Conservation (phyloP, 2,113 vertebrate genomes). For the Melanostigma gelatinosum region DNA sequence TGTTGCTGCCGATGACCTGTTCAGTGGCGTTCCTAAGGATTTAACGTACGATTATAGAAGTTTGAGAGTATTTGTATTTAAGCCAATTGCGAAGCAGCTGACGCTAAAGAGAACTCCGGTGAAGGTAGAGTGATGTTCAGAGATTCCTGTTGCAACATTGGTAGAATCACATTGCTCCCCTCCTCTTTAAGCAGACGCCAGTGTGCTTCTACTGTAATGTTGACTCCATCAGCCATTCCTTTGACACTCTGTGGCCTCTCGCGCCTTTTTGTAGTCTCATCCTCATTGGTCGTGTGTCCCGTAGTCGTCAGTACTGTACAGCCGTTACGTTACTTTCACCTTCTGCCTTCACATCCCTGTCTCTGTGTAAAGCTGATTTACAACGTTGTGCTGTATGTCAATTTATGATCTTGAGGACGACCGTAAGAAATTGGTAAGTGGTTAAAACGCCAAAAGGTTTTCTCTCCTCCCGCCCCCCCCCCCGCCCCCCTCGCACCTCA, state of each 20-base stretch:
- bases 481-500: not conserved
- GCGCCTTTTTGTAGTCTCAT: slow-evolving; percentile 36
- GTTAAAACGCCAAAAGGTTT: slow-evolving; percentile 24
- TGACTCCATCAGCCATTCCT: slow-evolving; percentile 60
- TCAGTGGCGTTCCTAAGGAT: not conserved
- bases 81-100: slow-evolving; percentile 31
- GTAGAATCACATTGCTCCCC: slow-evolving; percentile 74
- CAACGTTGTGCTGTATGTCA: slow-evolving; percentile 24
- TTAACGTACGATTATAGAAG: not conserved
- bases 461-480: not conserved
- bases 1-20: not conserved
- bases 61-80: not conserved
- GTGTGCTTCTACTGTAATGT: slow-evolving; percentile 76
- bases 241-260: slow-evolving; percentile 28
- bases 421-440: slow-evolving; percentile 66
- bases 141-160: slow-evolving; percentile 78
- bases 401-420: slow-evolving; percentile 37
- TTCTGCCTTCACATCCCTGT: slow-evolving; percentile 38
- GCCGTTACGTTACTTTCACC: slow-evolving; percentile 42
- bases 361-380: slow-evolving; percentile 36
- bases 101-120: slow-evolving; percentile 47
- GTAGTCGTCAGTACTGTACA: slow-evolving; percentile 41
- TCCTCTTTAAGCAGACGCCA: slow-evolving; percentile 36
- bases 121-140: slow-evolving; percentile 71
- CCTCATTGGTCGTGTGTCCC: slow-evolving; percentile 19